Percentiles rank a stretch among this genome's conserved stretches.
These are phyloP conservation scores for Lycorma delicatula DNA, from an alignment of 1,140 invertebrate species.

Conservation along the genomic window DNA sequence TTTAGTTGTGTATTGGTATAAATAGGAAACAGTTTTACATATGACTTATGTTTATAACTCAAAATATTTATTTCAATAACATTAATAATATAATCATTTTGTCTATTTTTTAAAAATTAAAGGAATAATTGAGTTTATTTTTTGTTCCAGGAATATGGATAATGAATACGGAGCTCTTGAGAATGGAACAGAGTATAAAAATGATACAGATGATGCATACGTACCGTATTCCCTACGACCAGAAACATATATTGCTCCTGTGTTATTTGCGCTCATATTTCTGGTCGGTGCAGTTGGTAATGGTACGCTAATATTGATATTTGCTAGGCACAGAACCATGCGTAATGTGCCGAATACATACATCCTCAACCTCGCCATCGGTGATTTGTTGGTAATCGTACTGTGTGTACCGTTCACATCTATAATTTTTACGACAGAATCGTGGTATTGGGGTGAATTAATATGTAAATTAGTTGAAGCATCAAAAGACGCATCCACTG, in stretches of 20 bases:
- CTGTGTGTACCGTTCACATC: conserved; percentile 81
- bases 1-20: too few species aligned
- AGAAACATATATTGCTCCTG: conserved; percentile 78
- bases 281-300: conserved; percentile 80
- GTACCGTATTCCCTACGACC: conserved; percentile 59
- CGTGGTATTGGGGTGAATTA: conserved; percentile 74
- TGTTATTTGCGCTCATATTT: conserved; percentile 80
- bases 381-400: conserved; percentile 68
- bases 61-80: too few species aligned
- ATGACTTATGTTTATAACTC: too few species aligned
- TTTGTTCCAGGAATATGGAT: conserved; percentile 2
- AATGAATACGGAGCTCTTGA: neutral
- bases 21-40: too few species aligned
- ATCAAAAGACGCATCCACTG: conserved; percentile 80
- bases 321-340: conserved; percentile 65
- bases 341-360: conserved; percentile 84
- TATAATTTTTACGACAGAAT: conserved; percentile 72
- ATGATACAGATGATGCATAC: conserved; percentile 40
- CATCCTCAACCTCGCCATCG: conserved; percentile 61
- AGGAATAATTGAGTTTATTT: too few species aligned
- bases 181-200: neutral
- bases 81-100: too few species aligned
- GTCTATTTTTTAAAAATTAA: too few species aligned
- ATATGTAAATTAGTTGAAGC: conserved; percentile 79
- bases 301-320: conserved; percentile 75